These are phyloP conservation scores for Meta bourneti DNA, from an alignment of 2,888 invertebrate genomes.

Conservation along the genomic window DNA sequence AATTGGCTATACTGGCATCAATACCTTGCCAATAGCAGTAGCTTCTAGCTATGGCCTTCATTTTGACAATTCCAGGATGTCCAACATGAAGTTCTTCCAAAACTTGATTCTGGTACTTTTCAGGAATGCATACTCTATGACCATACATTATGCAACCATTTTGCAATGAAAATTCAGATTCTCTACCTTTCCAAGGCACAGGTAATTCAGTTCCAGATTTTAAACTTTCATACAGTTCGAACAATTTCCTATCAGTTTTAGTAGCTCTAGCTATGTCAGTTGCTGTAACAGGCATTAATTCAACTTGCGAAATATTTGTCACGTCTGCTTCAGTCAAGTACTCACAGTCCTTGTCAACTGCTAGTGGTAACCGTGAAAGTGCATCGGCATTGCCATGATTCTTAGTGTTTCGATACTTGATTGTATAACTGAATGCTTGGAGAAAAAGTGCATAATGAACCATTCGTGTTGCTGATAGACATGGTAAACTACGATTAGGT, in stretches of 20 bases:
- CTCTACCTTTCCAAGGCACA: constrained; percentile 61
- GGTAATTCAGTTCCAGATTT: constrained; percentile 62
- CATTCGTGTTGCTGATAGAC: constrained; percentile 79
- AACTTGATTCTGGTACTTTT: constrained; percentile 60
- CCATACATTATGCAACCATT: constrained; percentile 64
- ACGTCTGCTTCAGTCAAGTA: constrained; percentile 62
- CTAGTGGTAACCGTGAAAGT: constrained; percentile 59
- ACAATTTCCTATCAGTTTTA: constrained; percentile 60
- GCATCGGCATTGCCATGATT: constrained; percentile 64
- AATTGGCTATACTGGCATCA: constrained; percentile 54
- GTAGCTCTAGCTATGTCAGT: constrained; percentile 64
- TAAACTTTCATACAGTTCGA: constrained; percentile 63
- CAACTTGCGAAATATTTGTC: constrained; percentile 61
- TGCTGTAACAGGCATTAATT: constrained; percentile 63
- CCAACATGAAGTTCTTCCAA: constrained; percentile 3
- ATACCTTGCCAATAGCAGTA: constrained; percentile 64
- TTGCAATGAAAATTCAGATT: constrained; percentile 64
- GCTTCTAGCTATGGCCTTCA: constrained; percentile 60
- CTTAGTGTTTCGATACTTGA: constrained; percentile 59
- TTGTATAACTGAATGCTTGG: constrained; percentile 47
- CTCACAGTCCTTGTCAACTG: constrained; percentile 58
- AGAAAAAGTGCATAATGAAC: constrained; percentile 75
- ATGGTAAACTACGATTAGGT: constrained; percentile 79
- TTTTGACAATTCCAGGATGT: constrained; percentile 58
- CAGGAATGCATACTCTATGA: constrained; percentile 65